phyloP scores from a whole-genome alignment of 2,113 vertebrate genomes.

The Pungitius pungitius region DNA sequence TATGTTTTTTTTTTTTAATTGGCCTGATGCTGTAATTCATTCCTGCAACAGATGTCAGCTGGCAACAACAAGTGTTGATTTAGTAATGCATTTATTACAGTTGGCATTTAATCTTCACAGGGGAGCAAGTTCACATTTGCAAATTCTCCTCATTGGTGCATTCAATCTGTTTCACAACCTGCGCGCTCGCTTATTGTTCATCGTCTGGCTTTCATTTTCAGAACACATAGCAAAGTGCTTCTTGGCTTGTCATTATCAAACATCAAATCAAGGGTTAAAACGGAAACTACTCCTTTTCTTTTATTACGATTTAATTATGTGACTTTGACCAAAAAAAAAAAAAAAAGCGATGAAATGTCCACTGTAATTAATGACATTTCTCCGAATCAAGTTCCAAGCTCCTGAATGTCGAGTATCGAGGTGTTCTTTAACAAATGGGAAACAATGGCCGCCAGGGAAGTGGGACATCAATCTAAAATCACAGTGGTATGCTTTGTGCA shows the following conservation, averaged over 20 bases:
- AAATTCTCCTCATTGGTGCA: slow-evolving; percentile 13
- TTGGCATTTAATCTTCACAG: neutral
- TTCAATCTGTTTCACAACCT: slow-evolving; percentile 38
- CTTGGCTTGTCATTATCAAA: slow-evolving; percentile 12
- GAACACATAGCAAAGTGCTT: slow-evolving; percentile 12
- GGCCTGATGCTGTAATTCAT: neutral
- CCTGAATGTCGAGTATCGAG: slow-evolving; percentile 45
- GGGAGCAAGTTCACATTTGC: slow-evolving; percentile 9
- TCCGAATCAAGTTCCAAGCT: slow-evolving; percentile 31
- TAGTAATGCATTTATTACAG: slow-evolving; percentile 11
- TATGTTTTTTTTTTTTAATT: neutral
- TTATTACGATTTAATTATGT: slow-evolving; percentile 56
- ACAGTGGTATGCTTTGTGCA: slow-evolving; percentile 36
- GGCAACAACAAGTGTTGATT: slow-evolving; percentile 12
- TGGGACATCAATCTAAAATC: slow-evolving; percentile 61
- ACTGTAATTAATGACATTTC: slow-evolving; percentile 50
- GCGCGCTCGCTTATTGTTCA: slow-evolving; percentile 16
- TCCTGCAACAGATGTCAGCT: slow-evolving; percentile 7
- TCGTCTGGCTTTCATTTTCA: slow-evolving; percentile 42
- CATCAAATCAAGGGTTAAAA: slow-evolving; percentile 24
- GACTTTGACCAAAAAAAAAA: slow-evolving; percentile 63
- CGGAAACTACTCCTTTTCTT: slow-evolving; percentile 29
- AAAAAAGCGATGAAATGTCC: slow-evolving; percentile 61
- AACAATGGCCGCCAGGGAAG: slow-evolving; percentile 53
- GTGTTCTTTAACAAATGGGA: slow-evolving; percentile 52